Evolutionary conservation across 1,140 invertebrate species (phyloP), one percentile per base, ranked within the genome.

Genomic region (Drosophila subobscura): DNA sequence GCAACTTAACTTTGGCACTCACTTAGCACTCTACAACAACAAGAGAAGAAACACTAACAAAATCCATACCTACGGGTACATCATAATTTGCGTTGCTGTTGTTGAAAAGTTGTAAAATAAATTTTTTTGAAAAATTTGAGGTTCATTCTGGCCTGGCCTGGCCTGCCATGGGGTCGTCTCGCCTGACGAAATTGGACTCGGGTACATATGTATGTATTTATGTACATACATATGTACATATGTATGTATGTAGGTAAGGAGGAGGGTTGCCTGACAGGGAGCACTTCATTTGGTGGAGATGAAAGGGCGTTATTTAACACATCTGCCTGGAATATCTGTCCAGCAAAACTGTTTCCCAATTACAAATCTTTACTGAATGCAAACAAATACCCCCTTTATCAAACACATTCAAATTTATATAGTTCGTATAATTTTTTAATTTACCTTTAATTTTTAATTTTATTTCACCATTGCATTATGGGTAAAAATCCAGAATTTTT

Each of bases 1-100:
- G 64, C 64, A 88, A 88, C 83, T 86, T 86, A 83, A 86, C 81
- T 86, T 78, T 86, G 74, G 50, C 81, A 81, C 81, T 81, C 80
- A 77, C 75, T 77, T 72, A 67, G 52, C 55, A 71, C 63, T 44
- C 65, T 47, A 45, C 67, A 76, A 45, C 59, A 67, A 51, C 44
- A 61, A 52, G 33, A 12, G 33, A 10, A 37, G 33, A 12, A 10
- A 37, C 10, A 37, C 10, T 37, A 37, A 37, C 50, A 46, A 16
- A 56, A 42, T 22, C 23, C 53, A 33, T 23, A 14, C 37, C 44
- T 7, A 29, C 10, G 12, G 23, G n/a, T 50, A 72, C 59, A 59
- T 64, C 68, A 63, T 68, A 55, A 73, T 78, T 64, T 68, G 12
- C 49, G 54, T 76, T 67, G 54, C 53, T 78, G 79, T 74, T 77